A percentile compares a stretch with the other conserved stretches of the same genome.
Evolutionary conservation across 2,888 invertebrate species (phyloP).

Genomic region (Melitaea athalia): DNA sequence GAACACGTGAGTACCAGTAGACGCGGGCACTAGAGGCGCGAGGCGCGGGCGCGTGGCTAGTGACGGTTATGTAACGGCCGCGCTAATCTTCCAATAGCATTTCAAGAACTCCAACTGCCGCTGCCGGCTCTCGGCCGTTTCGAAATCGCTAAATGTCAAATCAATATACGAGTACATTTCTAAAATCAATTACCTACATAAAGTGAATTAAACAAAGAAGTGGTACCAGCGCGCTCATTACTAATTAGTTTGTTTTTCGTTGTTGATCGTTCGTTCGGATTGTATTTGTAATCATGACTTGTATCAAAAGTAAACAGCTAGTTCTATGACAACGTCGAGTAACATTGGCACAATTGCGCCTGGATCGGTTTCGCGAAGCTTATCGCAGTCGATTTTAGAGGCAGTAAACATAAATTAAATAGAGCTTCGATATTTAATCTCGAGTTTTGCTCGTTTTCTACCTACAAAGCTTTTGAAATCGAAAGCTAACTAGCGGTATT

Average conservation of each 20-base stretch:
- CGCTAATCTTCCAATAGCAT: constrained; percentile 36
- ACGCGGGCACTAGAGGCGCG: neutral
- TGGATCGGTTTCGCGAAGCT: constrained; percentile 7
- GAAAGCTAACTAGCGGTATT: constrained; percentile 4
- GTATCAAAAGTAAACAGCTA: too few relatives aligned
- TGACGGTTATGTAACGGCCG: constrained; percentile 38
- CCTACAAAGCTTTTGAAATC: constrained; percentile 5
- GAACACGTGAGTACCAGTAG: too few relatives aligned
- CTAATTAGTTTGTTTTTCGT: neutral
- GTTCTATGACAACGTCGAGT: too few relatives aligned
- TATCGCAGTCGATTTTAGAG: constrained; percentile 10
- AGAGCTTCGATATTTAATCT: constrained; percentile 12
- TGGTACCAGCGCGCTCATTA: neutral
- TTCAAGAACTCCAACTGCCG: neutral
- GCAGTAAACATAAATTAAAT: constrained; percentile 12
- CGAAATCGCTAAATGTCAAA: constrained; percentile 42
- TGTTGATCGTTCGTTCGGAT: too few relatives aligned
- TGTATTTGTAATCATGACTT: too few relatives aligned
- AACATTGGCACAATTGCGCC: neutral
- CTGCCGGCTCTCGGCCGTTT: constrained; percentile 25
- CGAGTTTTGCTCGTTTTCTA: neutral
- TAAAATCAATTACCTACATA: constrained; percentile 19
- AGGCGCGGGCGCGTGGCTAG: constrained; percentile 31
- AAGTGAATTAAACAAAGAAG: neutral
- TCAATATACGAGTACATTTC: constrained; percentile 21